phyloP scores from a whole-genome alignment of 2,113 vertebrate genomes.

The Clarias macrocephalus region DNA sequence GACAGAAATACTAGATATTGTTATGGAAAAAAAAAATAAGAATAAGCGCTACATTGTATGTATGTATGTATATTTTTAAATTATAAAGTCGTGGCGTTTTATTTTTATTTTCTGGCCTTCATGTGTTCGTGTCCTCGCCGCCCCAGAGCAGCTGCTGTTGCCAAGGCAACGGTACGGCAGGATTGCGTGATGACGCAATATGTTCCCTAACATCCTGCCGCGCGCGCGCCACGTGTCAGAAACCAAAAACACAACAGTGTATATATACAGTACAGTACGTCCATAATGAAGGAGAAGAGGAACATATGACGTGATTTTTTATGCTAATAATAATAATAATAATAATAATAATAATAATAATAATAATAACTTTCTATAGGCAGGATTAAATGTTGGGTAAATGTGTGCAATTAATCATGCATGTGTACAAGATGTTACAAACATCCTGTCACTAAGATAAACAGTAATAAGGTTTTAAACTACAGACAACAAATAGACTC shows the following conservation, averaged over 20 bases:
- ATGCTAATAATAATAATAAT: neutral
- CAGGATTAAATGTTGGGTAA: neutral
- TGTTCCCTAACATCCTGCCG: neutral
- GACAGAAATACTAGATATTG: neutral
- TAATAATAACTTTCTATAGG: too few relatives aligned
- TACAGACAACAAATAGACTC: too few relatives aligned
- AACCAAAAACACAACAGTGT: neutral
- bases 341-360: too few relatives aligned
- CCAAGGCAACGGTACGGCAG: neutral
- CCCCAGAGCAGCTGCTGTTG: neutral
- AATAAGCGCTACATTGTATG: neutral
- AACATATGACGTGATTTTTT: neutral
- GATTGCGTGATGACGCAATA: neutral
- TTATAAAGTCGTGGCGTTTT: neutral
- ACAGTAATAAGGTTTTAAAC: too few relatives aligned
- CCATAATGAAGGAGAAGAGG: neutral
- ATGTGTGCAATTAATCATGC: neutral
- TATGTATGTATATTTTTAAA: neutral
- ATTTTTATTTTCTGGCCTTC: neutral
- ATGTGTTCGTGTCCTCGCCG: neutral
- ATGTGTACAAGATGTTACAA: neutral
- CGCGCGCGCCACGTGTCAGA: neutral
- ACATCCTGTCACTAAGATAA: too few relatives aligned
- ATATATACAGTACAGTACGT: neutral
- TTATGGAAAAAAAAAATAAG: neutral